Evolutionary conservation across 2,113 vertebrate genomes (phyloP).

Genomic region (Equus przewalskii): DNA sequence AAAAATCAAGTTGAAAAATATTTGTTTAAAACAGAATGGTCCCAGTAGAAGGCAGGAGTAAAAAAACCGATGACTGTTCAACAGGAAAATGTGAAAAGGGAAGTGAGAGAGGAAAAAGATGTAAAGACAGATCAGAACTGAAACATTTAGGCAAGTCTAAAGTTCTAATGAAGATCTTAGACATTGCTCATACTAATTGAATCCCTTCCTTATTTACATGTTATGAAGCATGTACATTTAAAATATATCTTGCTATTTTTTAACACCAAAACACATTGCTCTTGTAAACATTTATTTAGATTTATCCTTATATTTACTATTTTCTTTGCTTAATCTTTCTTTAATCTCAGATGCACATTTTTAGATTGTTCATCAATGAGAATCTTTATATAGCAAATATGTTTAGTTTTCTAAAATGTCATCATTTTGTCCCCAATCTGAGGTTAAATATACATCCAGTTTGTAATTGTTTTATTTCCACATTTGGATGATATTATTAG

Average conservation of each 20-base stretch:
- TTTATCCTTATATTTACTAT: not conserved
- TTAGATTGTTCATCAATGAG: not conserved
- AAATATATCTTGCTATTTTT: not conserved
- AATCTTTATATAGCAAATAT: not conserved
- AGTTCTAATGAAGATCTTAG: not conserved
- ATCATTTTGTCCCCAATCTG: not conserved
- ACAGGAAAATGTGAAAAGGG: not conserved
- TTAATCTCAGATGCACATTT: not conserved
- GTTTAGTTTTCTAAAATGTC: not conserved
- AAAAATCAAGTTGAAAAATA: not conserved
- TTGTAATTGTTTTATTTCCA: not conserved
- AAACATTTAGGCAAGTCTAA: not conserved
- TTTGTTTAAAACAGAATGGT: not conserved
- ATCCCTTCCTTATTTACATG: not conserved
- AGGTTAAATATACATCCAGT: not conserved
- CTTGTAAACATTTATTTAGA: not conserved
- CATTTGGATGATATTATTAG: not conserved
- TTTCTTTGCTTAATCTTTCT: not conserved
- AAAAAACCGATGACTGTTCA: not conserved
- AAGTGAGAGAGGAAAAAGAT: not conserved
- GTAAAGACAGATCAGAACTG: not conserved
- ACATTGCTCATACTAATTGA: not conserved
- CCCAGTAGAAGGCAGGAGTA: not conserved
- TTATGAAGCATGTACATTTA: not conserved
- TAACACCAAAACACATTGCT: not conserved